These are phyloP conservation scores for Saguinus imperator DNA, from an alignment of 2,113 vertebrate species.

Conservation along the genomic window DNA sequence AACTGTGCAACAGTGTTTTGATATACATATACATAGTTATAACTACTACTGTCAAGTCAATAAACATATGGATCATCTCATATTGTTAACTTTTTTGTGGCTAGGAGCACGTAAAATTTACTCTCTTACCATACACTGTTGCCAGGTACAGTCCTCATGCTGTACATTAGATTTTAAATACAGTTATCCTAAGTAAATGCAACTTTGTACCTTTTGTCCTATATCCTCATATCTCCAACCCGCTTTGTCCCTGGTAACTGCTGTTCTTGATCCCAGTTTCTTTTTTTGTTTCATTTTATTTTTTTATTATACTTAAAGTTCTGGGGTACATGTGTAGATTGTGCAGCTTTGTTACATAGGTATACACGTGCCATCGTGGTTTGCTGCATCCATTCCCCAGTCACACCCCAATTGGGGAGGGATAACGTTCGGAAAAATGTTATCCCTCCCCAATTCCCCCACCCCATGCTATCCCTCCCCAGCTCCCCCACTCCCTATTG, in stretches of 20 bases:
- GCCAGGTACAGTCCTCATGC: neutral
- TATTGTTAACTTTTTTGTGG: neutral
- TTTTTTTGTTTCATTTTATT: neutral
- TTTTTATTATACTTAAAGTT: no score
- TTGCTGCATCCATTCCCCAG: no score
- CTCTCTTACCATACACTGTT: neutral
- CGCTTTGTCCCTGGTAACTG: neutral
- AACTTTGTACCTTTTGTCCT: neutral
- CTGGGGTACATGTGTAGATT: no score
- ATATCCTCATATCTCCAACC: no score
- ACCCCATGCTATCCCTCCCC: no score
- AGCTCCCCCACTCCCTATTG: neutral
- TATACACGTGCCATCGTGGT: no score
- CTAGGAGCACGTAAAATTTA: neutral
- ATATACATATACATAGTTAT: neutral
- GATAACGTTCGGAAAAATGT: no score
- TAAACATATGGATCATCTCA: no score
- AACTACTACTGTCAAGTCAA: neutral
- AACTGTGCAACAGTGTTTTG: neutral
- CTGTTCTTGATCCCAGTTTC: neutral
- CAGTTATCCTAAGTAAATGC: neutral
- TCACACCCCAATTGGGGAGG: no score
- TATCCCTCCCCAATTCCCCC: no score
- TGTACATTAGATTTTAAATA: neutral
- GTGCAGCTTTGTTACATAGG: no score